Evolutionary conservation across 2,797 vertebrate genomes (phyloP).

Genomic region (Phataginus tricuspis): DNA sequence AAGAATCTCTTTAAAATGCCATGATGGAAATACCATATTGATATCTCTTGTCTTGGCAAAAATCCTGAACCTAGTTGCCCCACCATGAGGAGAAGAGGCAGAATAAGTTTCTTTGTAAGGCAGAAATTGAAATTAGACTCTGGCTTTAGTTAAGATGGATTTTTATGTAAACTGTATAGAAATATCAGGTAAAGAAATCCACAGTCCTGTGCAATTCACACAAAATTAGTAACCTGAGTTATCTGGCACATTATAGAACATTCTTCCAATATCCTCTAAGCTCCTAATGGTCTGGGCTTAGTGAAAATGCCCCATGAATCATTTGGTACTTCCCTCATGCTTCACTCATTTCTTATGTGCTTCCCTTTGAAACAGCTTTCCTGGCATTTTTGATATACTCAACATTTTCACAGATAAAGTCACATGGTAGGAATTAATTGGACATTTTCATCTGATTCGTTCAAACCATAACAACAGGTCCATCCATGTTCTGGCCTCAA

Average conservation of each 20-base stretch:
- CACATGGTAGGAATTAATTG: not conserved
- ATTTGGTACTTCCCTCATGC: not conserved
- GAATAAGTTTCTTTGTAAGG: not conserved
- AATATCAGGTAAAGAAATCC: constrained; percentile 34
- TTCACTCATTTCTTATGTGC: not conserved
- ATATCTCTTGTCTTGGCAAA: not conserved
- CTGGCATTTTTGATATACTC: not conserved
- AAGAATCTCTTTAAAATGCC: constrained; percentile 28
- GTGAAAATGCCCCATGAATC: not conserved
- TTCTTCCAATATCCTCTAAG: constrained; percentile 19
- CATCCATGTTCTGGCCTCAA: not conserved
- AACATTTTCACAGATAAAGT: not conserved
- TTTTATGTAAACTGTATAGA: constrained; percentile 51
- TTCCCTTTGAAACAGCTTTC: not conserved
- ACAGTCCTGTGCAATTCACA: constrained; percentile 32
- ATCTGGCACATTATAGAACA: not conserved
- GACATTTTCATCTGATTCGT: not conserved
- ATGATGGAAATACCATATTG: not conserved
- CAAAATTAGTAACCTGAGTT: constrained; percentile 31
- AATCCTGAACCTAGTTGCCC: not conserved
- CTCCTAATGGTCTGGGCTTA: not conserved
- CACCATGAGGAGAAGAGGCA: not conserved
- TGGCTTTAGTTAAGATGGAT: not conserved
- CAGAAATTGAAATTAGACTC: constrained; percentile 34
- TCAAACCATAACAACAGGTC: not conserved